Base-by-base conservation (phyloP, 2,888 invertebrate species). In the Diaperis boleti region DNA sequence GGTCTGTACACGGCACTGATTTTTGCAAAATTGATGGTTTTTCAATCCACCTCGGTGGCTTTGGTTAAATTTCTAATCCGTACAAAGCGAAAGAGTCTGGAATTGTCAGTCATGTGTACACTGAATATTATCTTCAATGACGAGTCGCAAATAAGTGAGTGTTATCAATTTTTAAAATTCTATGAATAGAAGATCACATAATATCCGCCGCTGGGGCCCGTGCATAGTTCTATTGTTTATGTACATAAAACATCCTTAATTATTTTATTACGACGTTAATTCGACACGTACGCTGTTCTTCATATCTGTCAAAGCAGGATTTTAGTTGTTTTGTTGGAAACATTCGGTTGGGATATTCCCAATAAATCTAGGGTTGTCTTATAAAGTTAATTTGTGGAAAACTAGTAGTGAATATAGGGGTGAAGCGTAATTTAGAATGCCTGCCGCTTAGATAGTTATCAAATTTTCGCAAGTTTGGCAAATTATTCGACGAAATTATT, bases 351-450 rank as follows among this genome's bases (percentile, higher is more conserved):
- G 18, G 11, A 22, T 22, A 11, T 45, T 26, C 14, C 29, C 29
- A 13, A 18, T 33, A 49, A 33, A 33, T 33, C 29, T 49, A 49
- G 33, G 14, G 18, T 5, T 17, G 17, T 49, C 31, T 49, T 26
- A 31, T 49, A 17, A 49, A 49, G 49, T 49, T 49, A 49, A 49
- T 49, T 49, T 49, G 33, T 33, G 29, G 26, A 14, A 49, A 33
- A 22, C 45, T 45, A 45, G 13, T 44, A 44, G 44, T 22, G 4
- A 44, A 44, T 22, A 22, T 44, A 3, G 33, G 17, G 33, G 31
- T 13, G 45, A 45, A 26, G 26, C 20, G 29, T 49, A 31, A 49
- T 49, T 31, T 33, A 49, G 49, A 49, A 49, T 14, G 31, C 31
- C 10, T 18, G 20, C 18, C 33, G 33, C 33, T 13, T 7, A 18